Base-by-base conservation (phyloP, 53 echinoderm and acorn worm genomes). In the Mesocentrotus franciscanus region DNA sequence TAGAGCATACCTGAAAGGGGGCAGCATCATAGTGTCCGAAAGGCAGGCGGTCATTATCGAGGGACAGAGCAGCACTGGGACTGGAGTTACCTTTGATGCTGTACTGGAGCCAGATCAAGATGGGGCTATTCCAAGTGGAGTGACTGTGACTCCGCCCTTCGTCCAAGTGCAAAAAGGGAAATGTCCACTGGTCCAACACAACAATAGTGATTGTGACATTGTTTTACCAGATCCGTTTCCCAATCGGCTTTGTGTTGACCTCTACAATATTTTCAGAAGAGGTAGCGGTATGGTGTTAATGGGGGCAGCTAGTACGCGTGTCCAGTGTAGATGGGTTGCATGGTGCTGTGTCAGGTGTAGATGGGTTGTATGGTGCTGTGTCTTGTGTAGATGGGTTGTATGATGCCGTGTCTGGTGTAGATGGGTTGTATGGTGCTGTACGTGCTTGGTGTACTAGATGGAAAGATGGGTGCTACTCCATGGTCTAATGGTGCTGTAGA, bases 141-240 rank as follows among this genome's bases (percentile, higher is more conserved):
- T 92, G 29, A 79, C 85, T 33, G 92, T 95, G 42, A 92, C 95
- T 9, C 85, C 92, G 5, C 92, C 83, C 24, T 39, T 92, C 29
- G 92, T 95, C 5, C 6, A 71, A 32, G 95, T 95, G 36, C 91
- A 95, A 4, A 16, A 49, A 0, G 89, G 57, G 17, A 57, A 56
- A 14, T 95, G 92, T 35, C 24, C 61, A 36, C 22, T 83, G 42
- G 55, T 66, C n/a, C 3, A 92, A 61, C 92, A 36, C 72, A 95
- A 79, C 35, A 83, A 95, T 64, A 64, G 22, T 39, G 78, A 95
- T 8, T 32, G 10, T 24, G 95, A 95, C 9, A 56, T 95, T 10
- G 64, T 92, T 0, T 27, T 95, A 55, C 92, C 95, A 55, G n/a
- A n/a, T n/a, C n/a, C n/a, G n/a, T n/a, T n/a, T n/a, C n/a, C n/a